Evolutionary conservation across 2,113 vertebrate genomes (phyloP), one percentile per base, ranked within the genome.

Genomic region (Saccopteryx bilineata): DNA sequence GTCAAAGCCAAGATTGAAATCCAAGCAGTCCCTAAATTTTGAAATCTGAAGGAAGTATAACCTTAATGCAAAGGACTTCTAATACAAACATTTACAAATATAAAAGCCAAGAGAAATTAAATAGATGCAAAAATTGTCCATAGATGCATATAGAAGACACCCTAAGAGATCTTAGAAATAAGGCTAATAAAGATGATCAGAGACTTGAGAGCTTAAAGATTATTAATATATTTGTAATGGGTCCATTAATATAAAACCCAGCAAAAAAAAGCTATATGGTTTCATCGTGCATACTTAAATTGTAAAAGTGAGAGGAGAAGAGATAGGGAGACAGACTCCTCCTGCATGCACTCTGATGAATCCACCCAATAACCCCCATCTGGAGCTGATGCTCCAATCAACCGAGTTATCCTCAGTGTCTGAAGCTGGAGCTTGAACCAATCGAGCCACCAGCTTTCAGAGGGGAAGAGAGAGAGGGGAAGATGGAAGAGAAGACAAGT

Each of bases 1-100:
- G 2, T 61, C 63, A 95, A 82, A 89, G 54, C 39, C 84, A 95
- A 90, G 39, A 83, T 82, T 52, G 72, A 94, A 92, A 69, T 60
- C 39, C 18, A 96, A 69, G 14, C 1, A 76, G n/a, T 61, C 31
- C 2, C 9, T 89, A 66, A 76, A 61, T 68, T 19, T 66, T 89
- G 54, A 81, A 1, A 76, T 81, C 5, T 74, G 54, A 82, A 92
- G 10, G 46, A 84, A 71, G 5, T 19, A 46, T 65, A 79, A 66
- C 21, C 23, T 89, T 66, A 92, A 26, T 23, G 14, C 48, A 95
- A 89, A 90, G 9, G 12, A 68, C 61, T 79, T 86, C 61, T 83
- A 21, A 46, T 61, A 60, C 8, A 91, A 87, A 75, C 12, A 54
- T 56, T 85, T 18, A 92, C 19, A 82, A 50, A 94, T 50, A 14